These are phyloP conservation scores for Empis stercorea DNA, from an alignment of 2,888 invertebrate species.

Conservation along the genomic window DNA sequence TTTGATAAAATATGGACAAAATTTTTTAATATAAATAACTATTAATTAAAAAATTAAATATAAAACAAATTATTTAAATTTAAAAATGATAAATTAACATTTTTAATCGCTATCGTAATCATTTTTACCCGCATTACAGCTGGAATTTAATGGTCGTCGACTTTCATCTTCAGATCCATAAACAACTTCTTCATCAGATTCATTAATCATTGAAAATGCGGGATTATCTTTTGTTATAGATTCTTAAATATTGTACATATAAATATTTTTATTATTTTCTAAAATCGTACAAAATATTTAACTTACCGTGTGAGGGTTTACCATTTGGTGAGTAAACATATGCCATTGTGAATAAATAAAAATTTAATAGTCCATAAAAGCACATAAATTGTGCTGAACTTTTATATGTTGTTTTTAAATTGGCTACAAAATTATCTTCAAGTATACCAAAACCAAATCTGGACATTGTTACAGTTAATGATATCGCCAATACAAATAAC, in stretches of 20 bases:
- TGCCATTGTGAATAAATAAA: slow-evolving; percentile 86
- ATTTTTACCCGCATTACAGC: slow-evolving; percentile 47
- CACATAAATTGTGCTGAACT: slow-evolving; percentile 94
- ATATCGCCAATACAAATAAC: slow-evolving; percentile 63
- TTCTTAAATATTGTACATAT: slow-evolving; percentile 69
- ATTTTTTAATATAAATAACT: background rate
- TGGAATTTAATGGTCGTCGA: slow-evolving; percentile 62
- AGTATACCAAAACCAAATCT: slow-evolving; percentile 81
- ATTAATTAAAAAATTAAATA: background rate
- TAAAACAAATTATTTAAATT: background rate
- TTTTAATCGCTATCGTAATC: slow-evolving; percentile 59
- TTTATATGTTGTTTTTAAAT: slow-evolving; percentile 72
- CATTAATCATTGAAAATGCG: slow-evolving; percentile 94
- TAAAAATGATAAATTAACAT: background rate
- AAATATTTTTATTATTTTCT: background rate
- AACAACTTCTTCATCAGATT: slow-evolving; percentile 93
- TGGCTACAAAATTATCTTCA: slow-evolving; percentile 89
- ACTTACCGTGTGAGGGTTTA: slow-evolving; percentile 69
- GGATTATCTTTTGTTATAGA: slow-evolving; percentile 94
- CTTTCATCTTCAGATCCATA: slow-evolving; percentile 88
- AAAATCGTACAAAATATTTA: background rate
- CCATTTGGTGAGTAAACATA: slow-evolving; percentile 85
- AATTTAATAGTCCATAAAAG: slow-evolving; percentile 84
- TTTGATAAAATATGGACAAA: background rate
- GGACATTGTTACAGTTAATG: slow-evolving; percentile 59